These are phyloP conservation scores for Atta colombica DNA, from an alignment of 1,140 invertebrate genomes.

Conservation along the genomic window DNA sequence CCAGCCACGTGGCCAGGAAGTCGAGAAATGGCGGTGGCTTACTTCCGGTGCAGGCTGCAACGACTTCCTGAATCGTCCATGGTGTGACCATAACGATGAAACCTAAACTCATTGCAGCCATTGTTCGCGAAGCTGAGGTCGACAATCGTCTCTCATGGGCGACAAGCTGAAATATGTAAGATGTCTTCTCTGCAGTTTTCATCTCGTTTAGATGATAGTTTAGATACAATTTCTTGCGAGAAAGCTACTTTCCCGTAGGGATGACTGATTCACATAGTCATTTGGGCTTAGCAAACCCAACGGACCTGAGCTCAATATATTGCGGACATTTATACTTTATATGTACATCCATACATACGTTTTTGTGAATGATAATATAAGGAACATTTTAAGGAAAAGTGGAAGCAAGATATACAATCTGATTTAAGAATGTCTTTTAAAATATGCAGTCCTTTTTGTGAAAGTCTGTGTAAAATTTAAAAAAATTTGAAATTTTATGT, in stretches of 20 bases:
- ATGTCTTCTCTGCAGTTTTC: neutral
- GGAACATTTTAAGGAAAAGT: neutral
- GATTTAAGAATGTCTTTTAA: neutral
- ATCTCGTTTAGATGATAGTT: neutral
- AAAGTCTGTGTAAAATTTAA: too few relatives aligned
- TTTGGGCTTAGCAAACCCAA: neutral
- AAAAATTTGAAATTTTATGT: too few relatives aligned
- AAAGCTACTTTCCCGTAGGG: neutral
- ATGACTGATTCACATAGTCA: neutral
- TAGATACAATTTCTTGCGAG: neutral
- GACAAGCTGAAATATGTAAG: constrained; percentile 86
- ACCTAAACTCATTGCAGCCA: constrained; percentile 95
- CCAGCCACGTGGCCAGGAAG: constrained; percentile 94
- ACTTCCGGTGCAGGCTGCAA: constrained; percentile 94
- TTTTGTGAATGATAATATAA: neutral
- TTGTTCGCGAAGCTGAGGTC: constrained; percentile 93
- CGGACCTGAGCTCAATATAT: neutral
- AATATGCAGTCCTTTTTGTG: neutral
- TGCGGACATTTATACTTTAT: constrained; percentile 4
- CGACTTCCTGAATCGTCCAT: constrained; percentile 95
- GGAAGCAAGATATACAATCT: neutral
- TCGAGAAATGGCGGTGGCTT: constrained; percentile 93
- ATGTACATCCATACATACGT: neutral
- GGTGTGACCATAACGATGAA: constrained; percentile 96
- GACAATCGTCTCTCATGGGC: constrained; percentile 92